Evolutionary conservation across 2,113 vertebrate species (phyloP), one percentile per base, ranked within the genome.

Genomic region (Indicator maculatus): DNA sequence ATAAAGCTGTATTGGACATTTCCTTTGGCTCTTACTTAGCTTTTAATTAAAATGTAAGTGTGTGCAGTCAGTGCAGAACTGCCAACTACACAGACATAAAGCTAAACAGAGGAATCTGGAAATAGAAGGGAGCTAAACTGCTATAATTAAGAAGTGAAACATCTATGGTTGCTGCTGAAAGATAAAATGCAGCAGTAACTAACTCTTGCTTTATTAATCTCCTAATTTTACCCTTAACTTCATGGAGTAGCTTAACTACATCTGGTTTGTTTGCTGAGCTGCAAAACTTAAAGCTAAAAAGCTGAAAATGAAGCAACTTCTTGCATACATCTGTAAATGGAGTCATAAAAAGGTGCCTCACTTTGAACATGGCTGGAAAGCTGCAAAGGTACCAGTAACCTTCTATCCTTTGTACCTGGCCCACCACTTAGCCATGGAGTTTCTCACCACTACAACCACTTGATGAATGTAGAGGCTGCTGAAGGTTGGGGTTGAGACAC

Each of bases 301-400:
- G 56, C 45, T 53, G 58, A 23, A 63, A 65, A 20, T 3, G 5
- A 8, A 76, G 20, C 58, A 87, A 27, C 47, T 93, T 27, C 27
- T 7, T 30, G 4, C 6, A 2, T 6, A 0, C 14, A 2, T 55
- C 39, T 67, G 0, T 75, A 41, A 69, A 19, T 31, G 11, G 53
- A 72, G 50, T 14, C 59, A 8, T 4, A 31, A 41, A 41, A 77
- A 71, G 44, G 24, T 21, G n/a, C 55, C 26, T 4, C 5, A 5
- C 39, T 6, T 31, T 33, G 69, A 60, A 17, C 8, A 0, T 15
- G n/a, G 6, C 31, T 85, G 11, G 44, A 27, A 28, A 70, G 26
- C 3, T 21, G 21, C 44, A 65, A 0, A 6, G 59, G 36, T 50
- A 17, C 9, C 27, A 18, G 5, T 12, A 7, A 31, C 11, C 11